Evolutionary conservation across 2,888 invertebrate species (phyloP).

Genomic region (Meiosimyza decipiens): DNA sequence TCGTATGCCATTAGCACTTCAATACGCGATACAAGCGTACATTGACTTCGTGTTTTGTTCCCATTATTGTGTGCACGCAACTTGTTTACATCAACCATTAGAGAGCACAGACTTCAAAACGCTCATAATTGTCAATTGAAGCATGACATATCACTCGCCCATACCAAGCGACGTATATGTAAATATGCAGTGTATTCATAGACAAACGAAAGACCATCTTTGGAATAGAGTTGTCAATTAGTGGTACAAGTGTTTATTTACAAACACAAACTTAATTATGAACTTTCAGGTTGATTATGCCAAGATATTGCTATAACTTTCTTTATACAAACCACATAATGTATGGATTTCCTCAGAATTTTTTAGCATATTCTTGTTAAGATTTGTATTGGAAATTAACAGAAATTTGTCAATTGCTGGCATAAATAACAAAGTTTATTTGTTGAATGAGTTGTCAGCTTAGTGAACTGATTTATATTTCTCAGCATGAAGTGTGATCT

Average conservation of each 20-base stretch:
- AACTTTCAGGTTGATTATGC: conserved; percentile 1
- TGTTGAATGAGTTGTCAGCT: conserved; percentile 4
- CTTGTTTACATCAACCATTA: conserved; percentile 29
- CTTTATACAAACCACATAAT: no score
- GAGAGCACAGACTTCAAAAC: background rate
- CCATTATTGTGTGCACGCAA: background rate
- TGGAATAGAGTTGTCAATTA: conserved; percentile 19
- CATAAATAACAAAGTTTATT: background rate
- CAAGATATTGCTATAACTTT: no score
- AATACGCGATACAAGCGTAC: background rate
- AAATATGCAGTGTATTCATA: no score
- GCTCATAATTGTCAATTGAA: conserved; percentile 33
- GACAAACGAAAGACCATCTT: background rate
- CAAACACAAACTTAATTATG: conserved; percentile 13
- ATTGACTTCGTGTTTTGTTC: background rate
- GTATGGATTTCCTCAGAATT: background rate
- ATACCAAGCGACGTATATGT: background rate
- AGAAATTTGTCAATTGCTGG: background rate
- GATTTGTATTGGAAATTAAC: background rate
- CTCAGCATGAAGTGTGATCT: background rate
- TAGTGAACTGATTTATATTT: conserved; percentile 6
- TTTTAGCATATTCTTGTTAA: background rate
- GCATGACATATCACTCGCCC: conserved; percentile 29
- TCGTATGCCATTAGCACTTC: background rate
- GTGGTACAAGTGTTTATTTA: conserved; percentile 13